These are phyloP conservation scores for Protosalanx chinensis DNA, from an alignment of 2,797 vertebrate species.

Conservation along the genomic window DNA sequence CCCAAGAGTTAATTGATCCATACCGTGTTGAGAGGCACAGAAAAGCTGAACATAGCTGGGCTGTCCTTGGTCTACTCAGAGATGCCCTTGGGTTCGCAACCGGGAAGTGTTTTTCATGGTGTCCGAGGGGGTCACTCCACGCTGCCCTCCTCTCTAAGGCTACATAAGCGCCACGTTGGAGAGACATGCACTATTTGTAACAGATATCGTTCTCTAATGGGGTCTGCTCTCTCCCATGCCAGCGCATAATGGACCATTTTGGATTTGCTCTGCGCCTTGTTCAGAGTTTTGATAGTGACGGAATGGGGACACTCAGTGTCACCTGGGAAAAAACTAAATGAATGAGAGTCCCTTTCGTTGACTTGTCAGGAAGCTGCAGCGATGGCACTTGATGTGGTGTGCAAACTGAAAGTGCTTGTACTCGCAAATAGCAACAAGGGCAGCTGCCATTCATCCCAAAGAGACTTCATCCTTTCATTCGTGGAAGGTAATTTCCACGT, in stretches of 20 bases:
- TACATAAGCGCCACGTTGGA: slow-evolving; percentile 62
- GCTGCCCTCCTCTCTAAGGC: slow-evolving; percentile 53
- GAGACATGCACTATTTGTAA: slow-evolving; percentile 81
- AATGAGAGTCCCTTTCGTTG: slow-evolving; percentile 74
- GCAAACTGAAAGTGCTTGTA: slow-evolving; percentile 56
- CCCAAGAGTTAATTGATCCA: neutral
- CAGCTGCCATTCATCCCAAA: slow-evolving; percentile 46
- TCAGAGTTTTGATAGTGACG: slow-evolving; percentile 72
- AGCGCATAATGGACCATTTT: slow-evolving; percentile 76
- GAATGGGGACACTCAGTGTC: slow-evolving; percentile 76
- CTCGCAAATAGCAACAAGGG: slow-evolving; percentile 53
- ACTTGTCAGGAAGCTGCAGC: slow-evolving; percentile 66
- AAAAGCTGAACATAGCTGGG: neutral
- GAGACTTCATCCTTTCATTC: slow-evolving; percentile 31
- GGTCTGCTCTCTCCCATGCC: slow-evolving; percentile 66
- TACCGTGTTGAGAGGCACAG: neutral
- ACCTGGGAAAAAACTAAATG: slow-evolving; percentile 72
- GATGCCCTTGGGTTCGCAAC: slow-evolving; percentile 5
- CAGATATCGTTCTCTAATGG: slow-evolving; percentile 74
- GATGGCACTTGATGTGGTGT: slow-evolving; percentile 62
- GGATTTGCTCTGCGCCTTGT: slow-evolving; percentile 69
- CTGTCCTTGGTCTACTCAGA: neutral
- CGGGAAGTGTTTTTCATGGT: slow-evolving; percentile 50
- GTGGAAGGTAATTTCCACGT: neutral
- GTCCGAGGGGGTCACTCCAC: slow-evolving; percentile 28